Evolutionary conservation across 1,140 invertebrate species (phyloP).

Genomic region (Rhizoglyphus robini): DNA sequence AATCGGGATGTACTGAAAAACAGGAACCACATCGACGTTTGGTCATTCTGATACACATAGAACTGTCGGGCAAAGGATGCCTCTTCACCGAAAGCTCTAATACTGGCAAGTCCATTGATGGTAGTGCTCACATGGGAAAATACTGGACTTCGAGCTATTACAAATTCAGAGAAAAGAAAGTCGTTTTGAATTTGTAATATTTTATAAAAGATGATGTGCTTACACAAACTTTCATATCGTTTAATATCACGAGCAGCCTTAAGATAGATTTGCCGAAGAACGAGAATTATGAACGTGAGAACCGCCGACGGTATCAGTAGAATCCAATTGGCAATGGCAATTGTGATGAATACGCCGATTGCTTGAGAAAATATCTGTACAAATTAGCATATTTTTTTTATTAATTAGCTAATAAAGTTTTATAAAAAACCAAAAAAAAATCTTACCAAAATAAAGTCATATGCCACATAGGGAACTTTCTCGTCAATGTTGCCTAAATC

Average conservation of each 20-base stretch:
- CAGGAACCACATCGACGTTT: slow-evolving; percentile 54
- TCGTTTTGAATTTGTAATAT: background rate
- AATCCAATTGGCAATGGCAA: no score
- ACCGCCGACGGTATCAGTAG: slow-evolving; percentile 54
- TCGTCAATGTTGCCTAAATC: slow-evolving; percentile 22
- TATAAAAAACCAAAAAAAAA: slow-evolving; percentile 1
- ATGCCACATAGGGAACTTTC: slow-evolving; percentile 42
- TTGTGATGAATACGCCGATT: slow-evolving; percentile 11
- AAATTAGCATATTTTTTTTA: slow-evolving; percentile 56
- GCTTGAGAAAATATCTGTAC: slow-evolving; percentile 10
- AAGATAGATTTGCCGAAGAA: slow-evolving; percentile 60
- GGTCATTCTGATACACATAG: slow-evolving; percentile 43
- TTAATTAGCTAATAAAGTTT: no score
- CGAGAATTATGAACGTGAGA: slow-evolving; percentile 53
- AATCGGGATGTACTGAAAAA: slow-evolving; percentile 60
- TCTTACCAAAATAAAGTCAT: slow-evolving; percentile 32
- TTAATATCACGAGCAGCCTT: slow-evolving; percentile 70
- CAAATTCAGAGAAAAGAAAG: slow-evolving; percentile 39
- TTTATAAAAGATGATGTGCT: slow-evolving; percentile 53
- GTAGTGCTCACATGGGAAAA: slow-evolving; percentile 72
- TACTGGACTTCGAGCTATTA: no score
- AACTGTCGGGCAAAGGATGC: slow-evolving; percentile 50
- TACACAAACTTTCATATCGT: slow-evolving; percentile 61
- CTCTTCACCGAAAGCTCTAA: slow-evolving; percentile 62
- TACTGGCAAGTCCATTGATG: slow-evolving; percentile 72